Evolutionary conservation across 2,797 vertebrate species (phyloP), one percentile per base, ranked within the genome.

Genomic region (Jordanella pulchra): DNA sequence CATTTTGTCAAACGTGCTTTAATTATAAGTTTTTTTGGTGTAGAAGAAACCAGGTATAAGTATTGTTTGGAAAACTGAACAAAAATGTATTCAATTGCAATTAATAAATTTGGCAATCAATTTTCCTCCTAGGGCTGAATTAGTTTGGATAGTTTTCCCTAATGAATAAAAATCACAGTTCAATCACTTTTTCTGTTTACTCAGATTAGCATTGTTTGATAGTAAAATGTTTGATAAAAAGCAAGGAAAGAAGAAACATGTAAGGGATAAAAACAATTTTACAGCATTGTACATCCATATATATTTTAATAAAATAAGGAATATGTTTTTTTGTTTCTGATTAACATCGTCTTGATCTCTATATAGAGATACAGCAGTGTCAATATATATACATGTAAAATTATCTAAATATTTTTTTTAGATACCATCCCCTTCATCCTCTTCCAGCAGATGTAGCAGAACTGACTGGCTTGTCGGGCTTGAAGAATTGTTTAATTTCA

Each of bases 401-500:
- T 11, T 45, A 45, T 45, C 11, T 45, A 45, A 11, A 45, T 45
- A 45, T 63, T 65, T 42, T 48, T 71, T 71, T 45, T 35, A 18
- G 55, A 28, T 32, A 39, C 21, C 60, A 5, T 73, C 32, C 11
- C 53, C 45, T 55, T n/a, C 55, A 56, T 21, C 2, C 39, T 54
- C 67, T 44, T 75, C 69, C 76, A 76, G 81, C 86, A 92, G 94
- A 92, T 93, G 93, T 91, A 88, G 87, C 83, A 69, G 88, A 84
- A 91, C 90, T 95, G 87, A 88, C 81, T 85, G 93, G 89, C 94
- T 94, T 95, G 93, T 89, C 88, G 94, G 72, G 91, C 94, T 95
- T 95, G 93, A 96, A 95, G 92, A 95, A 96, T 96, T 94, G 95
- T 95, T 96, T 96, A 94, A 96, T 96, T 96, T 95, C 88, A 88